Conservation (phyloP, 35 echinoderm and acorn worm species). For the Nesometra sesokonis region DNA sequence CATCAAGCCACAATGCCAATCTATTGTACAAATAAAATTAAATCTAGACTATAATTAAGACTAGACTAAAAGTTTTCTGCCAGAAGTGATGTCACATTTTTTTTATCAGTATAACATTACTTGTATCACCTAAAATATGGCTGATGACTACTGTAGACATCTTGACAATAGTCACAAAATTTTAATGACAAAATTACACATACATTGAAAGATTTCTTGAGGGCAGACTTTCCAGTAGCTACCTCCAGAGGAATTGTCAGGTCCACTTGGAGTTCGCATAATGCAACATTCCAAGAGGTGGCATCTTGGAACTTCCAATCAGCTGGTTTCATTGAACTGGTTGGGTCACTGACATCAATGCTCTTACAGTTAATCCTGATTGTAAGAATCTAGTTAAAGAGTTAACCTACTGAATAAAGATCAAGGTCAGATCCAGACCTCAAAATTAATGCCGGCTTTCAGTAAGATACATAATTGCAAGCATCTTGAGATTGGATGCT, state of each 20-base stretch:
- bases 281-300: conserved; percentile 35
- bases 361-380: conserved; percentile 39
- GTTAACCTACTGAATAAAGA: not conserved
- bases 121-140: no score
- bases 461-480: not conserved
- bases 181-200: not conserved
- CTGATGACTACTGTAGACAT: conserved; percentile 27
- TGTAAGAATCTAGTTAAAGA: no score
- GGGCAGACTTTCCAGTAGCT: not conserved
- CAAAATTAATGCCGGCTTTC: not conserved
- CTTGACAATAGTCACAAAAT: no score
- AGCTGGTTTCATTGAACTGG: conserved; percentile 55
- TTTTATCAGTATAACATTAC: no score
- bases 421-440: not conserved
- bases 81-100: no score
- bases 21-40: no score
- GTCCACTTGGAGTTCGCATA: conserved; percentile 38
- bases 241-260: conserved; percentile 22
- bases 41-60: no score
- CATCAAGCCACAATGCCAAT: no score
- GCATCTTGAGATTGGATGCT: no score
- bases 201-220: not conserved
- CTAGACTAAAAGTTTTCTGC: no score
- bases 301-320: conserved; percentile 78
- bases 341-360: conserved; percentile 41